Evolutionary conservation across 2,797 vertebrate genomes (phyloP).

Genomic region (Ptychadena robeensis): DNA sequence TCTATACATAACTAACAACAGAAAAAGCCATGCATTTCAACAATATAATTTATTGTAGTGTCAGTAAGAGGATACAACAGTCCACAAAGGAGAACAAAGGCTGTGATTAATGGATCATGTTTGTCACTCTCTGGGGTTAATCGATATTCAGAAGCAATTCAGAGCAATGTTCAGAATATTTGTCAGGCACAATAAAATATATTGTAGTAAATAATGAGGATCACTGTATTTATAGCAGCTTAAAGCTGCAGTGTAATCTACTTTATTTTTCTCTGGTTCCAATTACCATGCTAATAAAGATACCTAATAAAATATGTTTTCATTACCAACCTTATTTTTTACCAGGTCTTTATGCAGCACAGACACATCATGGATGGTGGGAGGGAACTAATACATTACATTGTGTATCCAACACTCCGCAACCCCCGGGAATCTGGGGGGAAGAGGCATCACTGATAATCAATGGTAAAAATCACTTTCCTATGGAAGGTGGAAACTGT

Average conservation of each 20-base stretch:
- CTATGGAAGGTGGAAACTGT: too few relatives aligned
- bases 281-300: too few relatives aligned
- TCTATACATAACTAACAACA: neutral
- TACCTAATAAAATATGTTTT: too few relatives aligned
- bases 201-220: neutral
- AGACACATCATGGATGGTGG: too few relatives aligned
- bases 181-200: neutral
- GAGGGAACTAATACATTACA: too few relatives aligned
- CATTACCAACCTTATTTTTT: too few relatives aligned
- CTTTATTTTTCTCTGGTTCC: too few relatives aligned
- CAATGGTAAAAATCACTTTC: too few relatives aligned
- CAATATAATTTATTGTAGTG: neutral
- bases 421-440: too few relatives aligned
- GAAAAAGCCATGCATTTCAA: neutral
- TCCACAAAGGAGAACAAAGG: neutral
- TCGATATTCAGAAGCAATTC: neutral
- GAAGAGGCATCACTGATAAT: too few relatives aligned
- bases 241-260: neutral
- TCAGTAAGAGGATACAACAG: neutral
- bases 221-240: neutral
- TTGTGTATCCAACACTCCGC: too few relatives aligned
- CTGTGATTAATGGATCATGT: conserved; percentile 26
- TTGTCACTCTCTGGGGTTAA: neutral
- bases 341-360: too few relatives aligned
- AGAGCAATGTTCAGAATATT: conserved; percentile 11